phyloP scores from a whole-genome alignment of 2,113 vertebrate species.

The Hyperopisus bebe region DNA sequence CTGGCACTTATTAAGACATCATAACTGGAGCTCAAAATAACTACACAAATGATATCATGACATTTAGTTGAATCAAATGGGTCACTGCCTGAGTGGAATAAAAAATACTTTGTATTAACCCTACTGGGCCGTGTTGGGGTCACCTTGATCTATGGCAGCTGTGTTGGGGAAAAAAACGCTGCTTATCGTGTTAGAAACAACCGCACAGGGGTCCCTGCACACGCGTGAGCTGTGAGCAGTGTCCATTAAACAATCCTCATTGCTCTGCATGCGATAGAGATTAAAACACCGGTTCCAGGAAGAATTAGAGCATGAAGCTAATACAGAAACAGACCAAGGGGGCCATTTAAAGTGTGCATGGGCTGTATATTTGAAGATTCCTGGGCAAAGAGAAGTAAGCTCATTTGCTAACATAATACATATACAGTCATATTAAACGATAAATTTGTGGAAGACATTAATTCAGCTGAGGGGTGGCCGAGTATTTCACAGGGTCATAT shows the following conservation, averaged over 20 bases:
- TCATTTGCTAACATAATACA: background rate
- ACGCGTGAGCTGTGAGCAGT: background rate
- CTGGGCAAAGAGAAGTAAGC: background rate
- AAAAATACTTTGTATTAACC: background rate
- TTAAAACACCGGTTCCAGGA: background rate
- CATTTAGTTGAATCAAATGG: background rate
- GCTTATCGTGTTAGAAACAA: background rate
- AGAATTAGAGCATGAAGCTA: background rate
- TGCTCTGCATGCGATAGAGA: background rate
- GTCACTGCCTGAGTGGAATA: background rate
- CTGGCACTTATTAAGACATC: background rate
- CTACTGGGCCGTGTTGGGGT: background rate
- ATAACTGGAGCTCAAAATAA: background rate
- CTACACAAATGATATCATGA: background rate
- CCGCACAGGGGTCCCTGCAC: background rate
- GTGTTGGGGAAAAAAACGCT: background rate
- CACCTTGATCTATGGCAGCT: background rate
- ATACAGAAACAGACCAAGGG: background rate
- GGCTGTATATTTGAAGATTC: background rate
- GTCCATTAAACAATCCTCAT: background rate
- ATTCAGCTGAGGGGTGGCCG: background rate
- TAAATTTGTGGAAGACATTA: background rate
- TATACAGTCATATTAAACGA: background rate
- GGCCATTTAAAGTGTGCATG: background rate
- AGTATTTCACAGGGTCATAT: background rate